A percentile compares a stretch with the other conserved stretches of the same genome.
These are phyloP conservation scores for Allygus modestus DNA, from an alignment of 2,888 invertebrate species.

Conservation along the genomic window DNA sequence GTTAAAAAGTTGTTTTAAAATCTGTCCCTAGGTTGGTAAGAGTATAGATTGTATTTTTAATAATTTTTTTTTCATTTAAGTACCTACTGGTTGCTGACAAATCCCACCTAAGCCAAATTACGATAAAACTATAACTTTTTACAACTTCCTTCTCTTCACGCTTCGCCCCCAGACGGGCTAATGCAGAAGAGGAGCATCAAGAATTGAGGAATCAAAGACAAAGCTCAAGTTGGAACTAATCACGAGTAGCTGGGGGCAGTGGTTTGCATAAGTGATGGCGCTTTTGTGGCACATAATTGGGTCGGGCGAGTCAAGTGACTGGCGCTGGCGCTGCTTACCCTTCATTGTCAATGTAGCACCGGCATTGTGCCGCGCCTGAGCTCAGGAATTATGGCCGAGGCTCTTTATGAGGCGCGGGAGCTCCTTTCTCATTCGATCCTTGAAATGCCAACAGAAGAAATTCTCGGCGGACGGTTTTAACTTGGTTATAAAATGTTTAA, in stretches of 20 bases:
- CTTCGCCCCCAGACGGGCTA: too few relatives aligned
- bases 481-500: too few relatives aligned
- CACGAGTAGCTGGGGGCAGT: neutral
- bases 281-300: conserved; percentile 47
- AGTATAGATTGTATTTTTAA: too few relatives aligned
- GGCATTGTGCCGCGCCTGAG: neutral
- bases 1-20: too few relatives aligned
- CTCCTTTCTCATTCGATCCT: conserved; percentile 3
- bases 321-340: neutral
- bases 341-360: conserved; percentile 37
- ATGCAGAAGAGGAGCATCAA: neutral
- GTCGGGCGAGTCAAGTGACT: conserved; percentile 19
- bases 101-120: too few relatives aligned
- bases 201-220: conserved; percentile 45
- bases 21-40: too few relatives aligned
- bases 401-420: neutral
- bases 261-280: conserved; percentile 47
- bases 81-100: too few relatives aligned
- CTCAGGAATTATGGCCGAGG: neutral
- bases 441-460: neutral
- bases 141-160: too few relatives aligned
- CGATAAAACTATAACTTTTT: too few relatives aligned
- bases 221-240: conserved; percentile 19
- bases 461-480: too few relatives aligned
- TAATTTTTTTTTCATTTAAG: too few relatives aligned